Evolutionary conservation across 1,140 invertebrate species (phyloP).

Genomic region (Pentalonia nigronervosa): DNA sequence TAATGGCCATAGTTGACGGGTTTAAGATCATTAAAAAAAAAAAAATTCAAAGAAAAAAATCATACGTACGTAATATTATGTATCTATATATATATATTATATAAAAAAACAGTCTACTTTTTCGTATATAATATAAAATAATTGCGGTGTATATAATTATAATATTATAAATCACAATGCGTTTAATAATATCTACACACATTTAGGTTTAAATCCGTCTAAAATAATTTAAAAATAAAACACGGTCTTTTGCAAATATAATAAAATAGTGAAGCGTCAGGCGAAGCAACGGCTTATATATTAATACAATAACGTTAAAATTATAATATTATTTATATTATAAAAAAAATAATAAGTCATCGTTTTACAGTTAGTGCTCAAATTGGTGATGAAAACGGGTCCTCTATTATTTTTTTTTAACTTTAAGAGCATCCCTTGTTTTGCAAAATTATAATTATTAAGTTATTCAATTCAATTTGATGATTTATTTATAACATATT

Average conservation of each 20-base stretch:
- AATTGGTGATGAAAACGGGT: background rate
- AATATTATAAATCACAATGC: background rate
- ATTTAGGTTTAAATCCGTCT: background rate
- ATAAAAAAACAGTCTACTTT: conserved; percentile 61
- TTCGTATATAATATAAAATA: conserved; percentile 32
- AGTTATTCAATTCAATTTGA: no score
- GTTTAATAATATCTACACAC: background rate
- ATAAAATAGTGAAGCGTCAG: background rate
- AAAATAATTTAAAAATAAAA: conserved; percentile 35
- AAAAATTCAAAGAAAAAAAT: no score
- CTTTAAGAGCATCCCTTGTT: no score
- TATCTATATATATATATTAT: background rate
- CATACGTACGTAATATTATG: background rate
- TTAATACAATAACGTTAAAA: background rate
- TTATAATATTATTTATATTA: background rate
- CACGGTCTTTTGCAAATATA: background rate
- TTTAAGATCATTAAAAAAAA: no score
- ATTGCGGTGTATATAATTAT: background rate
- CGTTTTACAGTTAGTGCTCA: background rate
- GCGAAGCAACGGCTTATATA: background rate
- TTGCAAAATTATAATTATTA: no score
- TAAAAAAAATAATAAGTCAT: background rate
- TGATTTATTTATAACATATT: no score
- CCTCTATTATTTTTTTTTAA: background rate
- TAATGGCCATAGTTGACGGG: no score